Conservation (phyloP, 2,888 invertebrate species). For the Willowsia nigromaculata region DNA sequence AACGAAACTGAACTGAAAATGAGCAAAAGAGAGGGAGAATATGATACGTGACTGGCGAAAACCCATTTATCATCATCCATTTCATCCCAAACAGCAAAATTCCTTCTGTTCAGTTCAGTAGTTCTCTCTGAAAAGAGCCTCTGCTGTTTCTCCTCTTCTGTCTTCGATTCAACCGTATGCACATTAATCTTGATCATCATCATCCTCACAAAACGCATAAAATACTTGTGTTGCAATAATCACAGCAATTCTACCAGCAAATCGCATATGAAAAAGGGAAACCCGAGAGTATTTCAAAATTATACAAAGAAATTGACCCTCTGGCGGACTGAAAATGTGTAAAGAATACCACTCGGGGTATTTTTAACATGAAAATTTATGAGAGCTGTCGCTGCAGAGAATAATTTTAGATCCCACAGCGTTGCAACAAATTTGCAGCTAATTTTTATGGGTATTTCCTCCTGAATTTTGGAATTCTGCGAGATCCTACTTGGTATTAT, state of each 20-base stretch:
- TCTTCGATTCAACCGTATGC: background rate
- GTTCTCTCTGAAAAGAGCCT: background rate
- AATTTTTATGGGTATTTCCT: background rate
- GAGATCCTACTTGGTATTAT: too few species aligned
- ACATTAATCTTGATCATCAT: constrained; percentile 38
- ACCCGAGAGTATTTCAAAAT: background rate
- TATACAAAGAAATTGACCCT: background rate
- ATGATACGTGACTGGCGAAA: constrained; percentile 27
- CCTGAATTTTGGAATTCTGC: too few species aligned
- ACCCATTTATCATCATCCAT: constrained; percentile 46
- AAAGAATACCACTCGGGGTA: background rate
- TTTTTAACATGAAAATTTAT: background rate
- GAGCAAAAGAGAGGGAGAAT: background rate
- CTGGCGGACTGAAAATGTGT: background rate
- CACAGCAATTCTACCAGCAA: background rate
- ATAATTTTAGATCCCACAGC: background rate
- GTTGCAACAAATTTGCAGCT: background rate
- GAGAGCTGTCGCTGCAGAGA: background rate
- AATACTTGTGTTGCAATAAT: background rate
- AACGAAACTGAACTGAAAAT: constrained; percentile 4
- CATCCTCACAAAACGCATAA: background rate
- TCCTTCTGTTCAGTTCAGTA: background rate
- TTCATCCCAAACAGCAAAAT: constrained; percentile 1
- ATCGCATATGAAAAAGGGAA: background rate
- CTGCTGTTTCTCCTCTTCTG: background rate